Base-by-base conservation (phyloP, 2,888 invertebrate species). In the Hartigia nigra region DNA sequence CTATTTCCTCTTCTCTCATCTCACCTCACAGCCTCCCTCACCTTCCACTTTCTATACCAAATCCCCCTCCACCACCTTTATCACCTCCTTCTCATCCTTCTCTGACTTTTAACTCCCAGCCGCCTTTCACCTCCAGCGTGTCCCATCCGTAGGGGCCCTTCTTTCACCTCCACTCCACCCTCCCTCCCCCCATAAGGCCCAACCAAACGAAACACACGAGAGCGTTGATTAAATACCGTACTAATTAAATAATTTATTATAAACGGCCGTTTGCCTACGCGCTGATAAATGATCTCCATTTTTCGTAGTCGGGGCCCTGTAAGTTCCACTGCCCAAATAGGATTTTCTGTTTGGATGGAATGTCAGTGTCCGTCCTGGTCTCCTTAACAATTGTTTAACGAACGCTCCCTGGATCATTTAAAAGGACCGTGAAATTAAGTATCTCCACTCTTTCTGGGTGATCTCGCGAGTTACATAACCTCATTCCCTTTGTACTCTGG, bases 211-310 rank as follows among this genome's bases (percentile, higher is more conserved):
- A 74, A 79, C 80, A 70, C 78, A 78, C 70, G 34, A 76, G 80
- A 83, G 81, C 85, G 83, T 87, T 88, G 87, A 89, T 88, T 87
- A 87, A 90, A 87, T 84, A 86, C 84, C 84, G 81, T 81, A 86
- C 87, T 90, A 89, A 90, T 90, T 87, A 87, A 87, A 87, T 87
- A 87, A 88, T 89, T 89, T 87, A 87, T 88, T 86, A 86, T 81
- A 75, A 78, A 80, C 70, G 81, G 78, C 78, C 77, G 74, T 77
- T 78, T 75, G 81, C 82, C 83, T 80, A 81, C 81, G 82, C 80
- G 76, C 81, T 87, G 87, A 87, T 86, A 84, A 85, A 87, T 85
- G 86, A 85, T 79, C 79, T 75, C 72, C 76, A 77, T 80, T 76
- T 80, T 75, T 76, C 77, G 78, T 83, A 80, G 82, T 79, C 77